A percentile compares a stretch with the other conserved stretches of the same genome.
phyloP scores from a whole-genome alignment of 2,888 invertebrate genomes.

The Andrena minutula region DNA sequence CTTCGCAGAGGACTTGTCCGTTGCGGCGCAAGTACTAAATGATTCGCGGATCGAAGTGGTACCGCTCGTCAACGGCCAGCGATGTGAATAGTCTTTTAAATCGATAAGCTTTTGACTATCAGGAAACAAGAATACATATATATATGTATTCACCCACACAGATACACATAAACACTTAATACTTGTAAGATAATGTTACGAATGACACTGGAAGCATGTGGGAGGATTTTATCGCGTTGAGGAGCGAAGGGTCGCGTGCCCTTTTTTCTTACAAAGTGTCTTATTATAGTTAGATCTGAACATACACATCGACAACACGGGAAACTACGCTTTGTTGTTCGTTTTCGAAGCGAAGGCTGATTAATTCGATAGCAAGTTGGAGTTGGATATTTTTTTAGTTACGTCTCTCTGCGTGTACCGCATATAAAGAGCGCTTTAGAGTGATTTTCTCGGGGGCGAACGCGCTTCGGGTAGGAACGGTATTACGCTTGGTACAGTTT shows the following conservation, averaged over 20 bases:
- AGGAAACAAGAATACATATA: slow-evolving; percentile 16
- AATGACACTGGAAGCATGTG: slow-evolving; percentile 14
- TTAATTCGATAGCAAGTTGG: neutral
- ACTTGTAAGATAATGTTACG: slow-evolving; percentile 33
- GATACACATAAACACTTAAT: slow-evolving; percentile 9
- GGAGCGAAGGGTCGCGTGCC: slow-evolving; percentile 6
- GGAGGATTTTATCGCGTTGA: slow-evolving; percentile 1
- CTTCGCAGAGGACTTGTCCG: slow-evolving; percentile 9
- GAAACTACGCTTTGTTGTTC: slow-evolving; percentile 49
- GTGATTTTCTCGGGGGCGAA: neutral
- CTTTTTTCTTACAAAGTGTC: slow-evolving; percentile 58
- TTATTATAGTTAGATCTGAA: slow-evolving; percentile 47
- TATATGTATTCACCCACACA: neutral
- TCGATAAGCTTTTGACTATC: slow-evolving; percentile 44
- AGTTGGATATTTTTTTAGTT: neutral
- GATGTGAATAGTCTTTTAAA: slow-evolving; percentile 47
- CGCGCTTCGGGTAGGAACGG: neutral
- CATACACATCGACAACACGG: slow-evolving; percentile 16
- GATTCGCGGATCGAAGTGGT: neutral
- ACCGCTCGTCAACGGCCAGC: slow-evolving; percentile 13
- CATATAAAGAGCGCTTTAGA: neutral
- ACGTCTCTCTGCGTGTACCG: neutral
- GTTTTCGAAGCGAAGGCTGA: slow-evolving; percentile 22
- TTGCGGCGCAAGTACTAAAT: neutral
- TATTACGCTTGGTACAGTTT: neutral